phyloP scores from a whole-genome alignment of 2,888 invertebrate species.

The Dolichomitus sp. region DNA sequence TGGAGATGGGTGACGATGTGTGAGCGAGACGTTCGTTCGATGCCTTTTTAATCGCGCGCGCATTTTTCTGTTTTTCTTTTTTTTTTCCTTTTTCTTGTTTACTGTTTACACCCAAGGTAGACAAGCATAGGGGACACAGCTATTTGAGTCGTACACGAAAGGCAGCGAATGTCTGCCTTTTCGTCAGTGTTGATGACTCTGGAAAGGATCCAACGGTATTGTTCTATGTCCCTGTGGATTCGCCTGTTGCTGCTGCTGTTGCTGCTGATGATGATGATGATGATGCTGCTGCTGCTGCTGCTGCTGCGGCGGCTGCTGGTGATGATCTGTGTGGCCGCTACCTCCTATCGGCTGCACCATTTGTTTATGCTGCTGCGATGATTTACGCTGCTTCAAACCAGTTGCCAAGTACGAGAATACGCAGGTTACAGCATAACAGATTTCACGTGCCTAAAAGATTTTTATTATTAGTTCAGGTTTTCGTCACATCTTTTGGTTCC shows the following conservation, averaged over 20 bases:
- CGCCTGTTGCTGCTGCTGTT: conserved; percentile 62
- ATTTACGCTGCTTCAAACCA: conserved; percentile 91
- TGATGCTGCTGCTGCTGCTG: conserved; percentile 70
- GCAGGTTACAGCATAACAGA: conserved; percentile 99
- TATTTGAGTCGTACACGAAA: conserved; percentile 81
- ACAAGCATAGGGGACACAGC: conserved; percentile 82
- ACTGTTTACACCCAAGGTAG: conserved; percentile 82
- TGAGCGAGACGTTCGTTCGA: conserved; percentile 68
- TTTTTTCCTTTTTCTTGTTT: conserved; percentile 31
- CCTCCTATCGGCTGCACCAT: conserved; percentile 19
- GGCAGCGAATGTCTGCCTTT: conserved; percentile 84
- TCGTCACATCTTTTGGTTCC: neutral
- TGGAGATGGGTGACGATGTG: conserved; percentile 31
- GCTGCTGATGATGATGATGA: conserved; percentile 71
- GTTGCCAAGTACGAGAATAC: conserved; percentile 99
- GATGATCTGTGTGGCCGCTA: conserved; percentile 71
- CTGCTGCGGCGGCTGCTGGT: conserved; percentile 73
- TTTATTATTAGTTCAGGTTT: neutral
- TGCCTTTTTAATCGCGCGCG: conserved; percentile 60
- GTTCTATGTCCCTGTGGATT: conserved; percentile 72
- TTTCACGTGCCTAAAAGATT: conserved; percentile 96
- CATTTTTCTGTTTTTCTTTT: conserved; percentile 18
- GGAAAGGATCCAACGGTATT: conserved; percentile 75
- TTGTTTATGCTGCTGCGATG: conserved; percentile 76
- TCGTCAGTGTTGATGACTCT: conserved; percentile 82